These are phyloP conservation scores for Trichomalopsis sarcophagae DNA, from an alignment of 1,140 invertebrate genomes.

Conservation along the genomic window DNA sequence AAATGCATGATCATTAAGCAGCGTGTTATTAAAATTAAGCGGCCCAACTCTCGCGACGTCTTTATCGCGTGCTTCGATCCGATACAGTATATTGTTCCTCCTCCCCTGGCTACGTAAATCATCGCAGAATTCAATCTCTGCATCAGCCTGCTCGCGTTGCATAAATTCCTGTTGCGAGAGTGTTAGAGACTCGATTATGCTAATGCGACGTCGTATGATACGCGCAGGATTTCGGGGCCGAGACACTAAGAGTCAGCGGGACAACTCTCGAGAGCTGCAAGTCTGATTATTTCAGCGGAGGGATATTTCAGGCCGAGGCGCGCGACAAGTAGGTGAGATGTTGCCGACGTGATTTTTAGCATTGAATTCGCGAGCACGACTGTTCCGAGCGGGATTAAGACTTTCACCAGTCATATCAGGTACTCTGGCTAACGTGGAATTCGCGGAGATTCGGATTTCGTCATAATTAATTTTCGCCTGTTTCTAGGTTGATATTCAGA, in stretches of 20 bases:
- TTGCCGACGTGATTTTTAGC: too few species aligned
- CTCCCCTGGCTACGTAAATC: neutral
- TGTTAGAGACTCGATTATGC: slow-evolving; percentile 21
- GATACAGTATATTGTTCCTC: neutral
- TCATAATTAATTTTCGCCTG: neutral
- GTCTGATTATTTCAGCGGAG: neutral
- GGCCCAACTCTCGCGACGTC: too few species aligned
- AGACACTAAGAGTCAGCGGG: neutral
- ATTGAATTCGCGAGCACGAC: too few species aligned
- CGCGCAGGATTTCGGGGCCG: neutral
- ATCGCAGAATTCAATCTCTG: slow-evolving; percentile 23
- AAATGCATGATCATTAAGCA: too few species aligned
- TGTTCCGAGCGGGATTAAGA: neutral
- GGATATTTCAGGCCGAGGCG: too few species aligned
- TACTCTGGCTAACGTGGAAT: too few species aligned
- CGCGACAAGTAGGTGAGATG: too few species aligned
- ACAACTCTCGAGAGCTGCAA: neutral
- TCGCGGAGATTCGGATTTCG: neutral
- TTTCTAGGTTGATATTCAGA: too few species aligned
- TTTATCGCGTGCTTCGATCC: neutral
- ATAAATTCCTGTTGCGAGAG: neutral
- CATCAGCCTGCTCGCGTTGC: neutral
- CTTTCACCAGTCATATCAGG: neutral
- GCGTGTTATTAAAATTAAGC: too few species aligned
- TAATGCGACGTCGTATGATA: neutral